phyloP scores from a whole-genome alignment of 1,140 invertebrate species.

The Tyrophagus putrescentiae region DNA sequence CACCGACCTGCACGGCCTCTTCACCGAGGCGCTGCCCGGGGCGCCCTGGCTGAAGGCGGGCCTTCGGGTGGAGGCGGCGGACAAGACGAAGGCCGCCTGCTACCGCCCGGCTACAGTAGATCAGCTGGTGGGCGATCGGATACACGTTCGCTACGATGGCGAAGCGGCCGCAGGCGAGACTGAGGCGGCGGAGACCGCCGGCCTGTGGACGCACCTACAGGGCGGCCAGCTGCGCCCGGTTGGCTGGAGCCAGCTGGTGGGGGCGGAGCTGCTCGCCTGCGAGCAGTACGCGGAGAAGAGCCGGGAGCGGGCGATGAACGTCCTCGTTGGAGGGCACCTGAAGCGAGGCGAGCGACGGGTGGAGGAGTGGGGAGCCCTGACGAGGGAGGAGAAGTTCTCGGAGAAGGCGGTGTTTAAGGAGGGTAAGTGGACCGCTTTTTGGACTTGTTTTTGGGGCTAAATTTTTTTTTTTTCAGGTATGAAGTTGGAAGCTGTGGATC shows the following conservation, averaged over 20 bases:
- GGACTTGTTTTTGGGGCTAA: not conserved
- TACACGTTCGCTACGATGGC: slow-evolving; percentile 78
- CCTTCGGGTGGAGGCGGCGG: slow-evolving; percentile 77
- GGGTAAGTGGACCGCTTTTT: not conserved
- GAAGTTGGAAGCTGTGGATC: slow-evolving; percentile 93
- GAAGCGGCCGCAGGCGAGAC: slow-evolving; percentile 50
- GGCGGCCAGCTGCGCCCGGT: slow-evolving; percentile 85
- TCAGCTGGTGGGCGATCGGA: slow-evolving; percentile 74
- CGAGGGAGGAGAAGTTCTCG: not conserved
- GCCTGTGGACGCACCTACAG: slow-evolving; percentile 90
- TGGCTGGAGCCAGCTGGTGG: slow-evolving; percentile 68
- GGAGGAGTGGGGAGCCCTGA: slow-evolving; percentile 3
- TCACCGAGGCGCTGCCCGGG: not conserved
- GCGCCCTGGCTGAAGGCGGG: slow-evolving; percentile 40
- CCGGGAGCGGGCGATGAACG: slow-evolving; percentile 30
- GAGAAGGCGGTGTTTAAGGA: not conserved
- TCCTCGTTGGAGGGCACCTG: not conserved
- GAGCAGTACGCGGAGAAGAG: slow-evolving; percentile 36
- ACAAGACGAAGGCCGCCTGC: slow-evolving; percentile 82
- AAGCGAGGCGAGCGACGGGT: not conserved
- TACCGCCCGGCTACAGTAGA: slow-evolving; percentile 75
- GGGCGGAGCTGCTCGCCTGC: slow-evolving; percentile 69
- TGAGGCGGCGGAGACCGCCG: slow-evolving; percentile 13
- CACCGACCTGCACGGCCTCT: too few relatives aligned
- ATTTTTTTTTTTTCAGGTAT: slow-evolving; percentile 46